Evolutionary conservation across 1,140 invertebrate species (phyloP).

Genomic region (Achatina immaculata): DNA sequence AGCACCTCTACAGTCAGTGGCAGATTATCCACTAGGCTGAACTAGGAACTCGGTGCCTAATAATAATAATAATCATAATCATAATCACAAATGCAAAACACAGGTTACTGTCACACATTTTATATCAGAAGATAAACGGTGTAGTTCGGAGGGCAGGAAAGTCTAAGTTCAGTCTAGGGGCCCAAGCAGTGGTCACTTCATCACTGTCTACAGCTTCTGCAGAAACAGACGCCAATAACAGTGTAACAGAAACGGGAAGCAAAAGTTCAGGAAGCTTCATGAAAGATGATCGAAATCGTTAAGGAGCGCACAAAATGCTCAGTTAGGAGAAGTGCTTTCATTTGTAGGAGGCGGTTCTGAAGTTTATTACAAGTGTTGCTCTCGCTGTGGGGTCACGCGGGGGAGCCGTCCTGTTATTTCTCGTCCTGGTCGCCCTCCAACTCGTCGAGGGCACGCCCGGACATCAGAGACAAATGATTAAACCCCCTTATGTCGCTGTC

Average conservation of each 20-base stretch:
- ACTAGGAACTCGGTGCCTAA: too few species aligned
- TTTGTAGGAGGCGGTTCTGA: conserved; percentile 42
- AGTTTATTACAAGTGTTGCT: conserved; percentile 44
- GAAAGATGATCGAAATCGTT: conserved; percentile 6
- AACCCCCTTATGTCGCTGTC: conserved; percentile 16
- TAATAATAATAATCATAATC: too few species aligned
- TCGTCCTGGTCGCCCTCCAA: background rate
- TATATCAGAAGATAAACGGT: too few species aligned
- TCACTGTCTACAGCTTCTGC: too few species aligned
- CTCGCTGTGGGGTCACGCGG: conserved; percentile 34
- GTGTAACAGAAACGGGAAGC: background rate
- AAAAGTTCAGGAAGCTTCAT: background rate
- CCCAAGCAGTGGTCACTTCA: too few species aligned
- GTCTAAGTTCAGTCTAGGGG: too few species aligned
- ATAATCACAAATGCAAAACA: too few species aligned
- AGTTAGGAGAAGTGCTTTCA: conserved; percentile 44
- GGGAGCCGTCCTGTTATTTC: background rate
- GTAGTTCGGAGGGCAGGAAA: too few species aligned
- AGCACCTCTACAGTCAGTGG: too few species aligned
- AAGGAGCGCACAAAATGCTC: conserved; percentile 23
- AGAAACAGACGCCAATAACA: too few species aligned
- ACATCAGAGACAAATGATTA: conserved; percentile 11
- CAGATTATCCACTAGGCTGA: too few species aligned
- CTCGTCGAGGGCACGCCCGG: conserved; percentile 8
- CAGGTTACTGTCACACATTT: too few species aligned